Base-by-base conservation (phyloP, 2,113 vertebrate genomes). In the Typhlomys cinereus region DNA sequence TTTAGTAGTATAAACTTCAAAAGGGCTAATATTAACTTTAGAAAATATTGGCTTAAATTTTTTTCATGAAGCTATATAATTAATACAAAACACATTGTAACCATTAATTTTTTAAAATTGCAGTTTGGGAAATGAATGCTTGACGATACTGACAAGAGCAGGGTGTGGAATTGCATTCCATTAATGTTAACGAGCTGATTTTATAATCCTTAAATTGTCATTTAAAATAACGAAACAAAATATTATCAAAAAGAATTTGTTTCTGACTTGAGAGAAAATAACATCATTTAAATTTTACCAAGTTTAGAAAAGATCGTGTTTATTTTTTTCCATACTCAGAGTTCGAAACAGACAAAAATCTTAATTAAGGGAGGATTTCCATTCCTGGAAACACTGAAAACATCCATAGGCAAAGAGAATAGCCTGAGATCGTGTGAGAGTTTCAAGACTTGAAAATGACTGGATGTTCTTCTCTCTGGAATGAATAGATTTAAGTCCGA, bases 261-360 rank as follows among this genome's bases (percentile, higher is more conserved):
- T 95, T 82, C 14, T n/a, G 90, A 73, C 69, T 62, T 54, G 88
- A 96, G 59, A 52, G 39, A 0, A 95, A 84, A n/a, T 34, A 92
- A 54, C 13, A 31, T 31, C 64, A 88, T 87, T 94, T 78, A 82
- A 15, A 73, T 62, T 91, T 82, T 50, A 79, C 21, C 31, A 75
- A 74, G 27, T 86, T 62, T 71, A 5, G 67, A 79, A 93, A 66
- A 14, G 54, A 89, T 80, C 91, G 39, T 54, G 88, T 90, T 88
- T 79, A 62, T 31, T 39, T 93, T 46, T 21, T 52, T 88, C 44
- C 50, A 3, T 88, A n/a, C 9, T 0, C 62, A 27, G 76, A 64
- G 1, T 14, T 94, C 54, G 87, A 62, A 44, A 91, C 78, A 71
- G 7, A 25, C 21, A 18, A 21, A 3, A 27, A 17, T 62, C 1